Evolutionary conservation across 2,797 vertebrate genomes (phyloP), one percentile per base, ranked within the genome.

Genomic region (Smutsia temminckii): DNA sequence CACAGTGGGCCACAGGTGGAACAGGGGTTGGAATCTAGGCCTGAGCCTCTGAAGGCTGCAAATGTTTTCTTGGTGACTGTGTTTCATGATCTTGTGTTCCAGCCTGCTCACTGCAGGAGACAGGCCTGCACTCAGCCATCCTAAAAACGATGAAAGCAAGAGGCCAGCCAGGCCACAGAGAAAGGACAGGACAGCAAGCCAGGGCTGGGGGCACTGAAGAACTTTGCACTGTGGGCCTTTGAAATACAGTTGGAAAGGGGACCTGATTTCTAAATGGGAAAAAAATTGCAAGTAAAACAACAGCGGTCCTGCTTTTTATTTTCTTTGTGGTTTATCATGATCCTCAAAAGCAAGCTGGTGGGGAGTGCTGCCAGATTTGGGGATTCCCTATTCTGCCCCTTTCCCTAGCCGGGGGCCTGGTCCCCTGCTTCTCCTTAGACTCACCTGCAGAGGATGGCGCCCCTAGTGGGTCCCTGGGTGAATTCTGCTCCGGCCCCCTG

Each of bases 231-330:
- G 17, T 0, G 3, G 46, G 80, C 61, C 34, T 78, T 86, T 57
- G 89, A 92, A 89, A 89, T 59, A 32, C 77, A 55, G 11, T 49
- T 66, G 51, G 78, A 89, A 89, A 85, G 81, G 64, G 88, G 75
- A 78, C 21, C 57, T 68, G n/a, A 42, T 71, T 46, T 92, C 61
- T 86, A 68, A 77, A 71, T 79, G 63, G 69, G 53, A 80, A 63
- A 51, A 63, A 55, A 84, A 34, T 11, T 55, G 25, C 25, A 55
- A 92, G 51, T 85, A 21, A 59, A 34, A 55, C 23, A 51, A 69
- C 18, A 6, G 16, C 46, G 11, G n/a, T 46, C 64, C 53, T 85
- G 53, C 17, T n/a, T 83, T 75, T 5, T 57, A 49, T 53, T 42
- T 63, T 63, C 12, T 55, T 85, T 85, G 21, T 40, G 3, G 12